These are phyloP conservation scores for Ctena decussata DNA, from an alignment of 2,888 invertebrate species.

Conservation along the genomic window DNA sequence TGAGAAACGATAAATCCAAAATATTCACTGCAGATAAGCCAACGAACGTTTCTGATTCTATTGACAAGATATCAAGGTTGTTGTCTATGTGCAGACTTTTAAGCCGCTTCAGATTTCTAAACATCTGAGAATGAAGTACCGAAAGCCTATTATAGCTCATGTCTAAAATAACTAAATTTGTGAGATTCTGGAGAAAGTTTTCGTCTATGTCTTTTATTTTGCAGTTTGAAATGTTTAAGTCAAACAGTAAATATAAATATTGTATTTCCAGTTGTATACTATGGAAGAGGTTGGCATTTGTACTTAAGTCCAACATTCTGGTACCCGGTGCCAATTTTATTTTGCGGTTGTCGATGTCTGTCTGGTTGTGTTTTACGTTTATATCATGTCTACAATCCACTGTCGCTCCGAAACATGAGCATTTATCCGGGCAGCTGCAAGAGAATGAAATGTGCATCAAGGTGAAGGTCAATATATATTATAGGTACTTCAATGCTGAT, in stretches of 20 bases:
- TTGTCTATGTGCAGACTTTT: background rate
- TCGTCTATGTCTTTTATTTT: background rate
- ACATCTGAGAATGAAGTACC: background rate
- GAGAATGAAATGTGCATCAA: too few relatives aligned
- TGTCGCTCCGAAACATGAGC: background rate
- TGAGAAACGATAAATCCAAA: background rate
- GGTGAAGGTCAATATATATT: too few relatives aligned
- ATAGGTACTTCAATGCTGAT: too few relatives aligned
- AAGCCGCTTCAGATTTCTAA: background rate
- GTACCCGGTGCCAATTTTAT: background rate
- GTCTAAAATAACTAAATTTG: background rate
- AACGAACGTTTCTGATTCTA: background rate
- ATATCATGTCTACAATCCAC: background rate
- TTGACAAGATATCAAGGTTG: background rate
- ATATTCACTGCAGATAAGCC: background rate
- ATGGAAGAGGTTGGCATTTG: background rate
- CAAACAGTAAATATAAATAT: background rate
- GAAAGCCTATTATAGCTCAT: background rate
- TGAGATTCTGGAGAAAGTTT: background rate
- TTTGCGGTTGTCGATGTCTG: background rate
- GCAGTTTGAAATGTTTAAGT: background rate
- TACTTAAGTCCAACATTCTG: background rate
- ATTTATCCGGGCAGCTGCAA: background rate
- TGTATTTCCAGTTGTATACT: background rate
- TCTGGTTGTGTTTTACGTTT: background rate